Evolutionary conservation across 2,113 vertebrate species (phyloP).

Genomic region (Phyllopteryx taeniolatus): DNA sequence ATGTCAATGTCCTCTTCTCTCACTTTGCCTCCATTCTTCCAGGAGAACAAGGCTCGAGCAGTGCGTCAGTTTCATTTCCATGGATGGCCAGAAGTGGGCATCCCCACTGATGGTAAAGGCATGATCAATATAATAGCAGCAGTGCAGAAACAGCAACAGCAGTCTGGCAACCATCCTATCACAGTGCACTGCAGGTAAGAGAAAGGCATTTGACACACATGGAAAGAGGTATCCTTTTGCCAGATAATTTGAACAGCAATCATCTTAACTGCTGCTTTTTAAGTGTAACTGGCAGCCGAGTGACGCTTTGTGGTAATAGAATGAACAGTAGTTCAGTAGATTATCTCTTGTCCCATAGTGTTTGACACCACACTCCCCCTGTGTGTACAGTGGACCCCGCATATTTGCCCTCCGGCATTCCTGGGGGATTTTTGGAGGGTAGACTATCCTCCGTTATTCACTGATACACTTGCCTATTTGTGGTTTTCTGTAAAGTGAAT

Average conservation of each 20-base stretch:
- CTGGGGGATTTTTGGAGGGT: no score
- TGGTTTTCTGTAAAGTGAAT: no score
- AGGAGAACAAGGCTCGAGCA: conserved; percentile 94
- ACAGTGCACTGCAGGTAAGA: conserved; percentile 95
- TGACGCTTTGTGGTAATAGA: no score
- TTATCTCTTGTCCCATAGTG: no score
- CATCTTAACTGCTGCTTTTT: not conserved
- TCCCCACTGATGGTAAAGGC: conserved; percentile 92
- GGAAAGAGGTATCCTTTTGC: not conserved
- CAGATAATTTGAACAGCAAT: not conserved
- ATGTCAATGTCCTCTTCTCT: not conserved
- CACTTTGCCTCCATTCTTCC: conserved; percentile 1
- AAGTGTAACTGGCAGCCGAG: not conserved
- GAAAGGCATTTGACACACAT: not conserved
- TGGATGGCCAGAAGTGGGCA: conserved; percentile 97
- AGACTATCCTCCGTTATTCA: no score
- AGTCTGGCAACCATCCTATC: conserved; percentile 98
- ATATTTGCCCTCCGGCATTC: no score
- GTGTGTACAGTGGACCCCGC: no score
- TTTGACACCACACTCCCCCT: no score
- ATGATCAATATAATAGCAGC: conserved; percentile 98
- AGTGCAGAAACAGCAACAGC: conserved; percentile 97
- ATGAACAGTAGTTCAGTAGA: no score
- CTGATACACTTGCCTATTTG: no score
- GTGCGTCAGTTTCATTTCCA: conserved; percentile 98